Evolutionary conservation across 2,113 vertebrate species (phyloP).

Genomic region (Cryptoleucopteryx plumbea): DNA sequence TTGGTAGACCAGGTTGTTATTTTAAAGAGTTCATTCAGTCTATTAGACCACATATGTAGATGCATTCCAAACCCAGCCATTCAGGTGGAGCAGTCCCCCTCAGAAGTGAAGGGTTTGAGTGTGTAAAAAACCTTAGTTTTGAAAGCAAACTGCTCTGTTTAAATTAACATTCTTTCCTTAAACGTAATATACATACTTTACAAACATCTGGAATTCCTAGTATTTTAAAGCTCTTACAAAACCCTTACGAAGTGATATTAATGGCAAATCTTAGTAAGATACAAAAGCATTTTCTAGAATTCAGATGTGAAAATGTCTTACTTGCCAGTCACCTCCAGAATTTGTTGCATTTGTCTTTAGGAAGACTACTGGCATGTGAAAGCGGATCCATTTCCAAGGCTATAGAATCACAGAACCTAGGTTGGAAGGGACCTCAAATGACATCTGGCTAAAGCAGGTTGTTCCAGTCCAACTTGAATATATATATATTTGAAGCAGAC

Average conservation of each 20-base stretch:
- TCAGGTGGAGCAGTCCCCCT: not conserved
- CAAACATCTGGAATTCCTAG: not conserved
- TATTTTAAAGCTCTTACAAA: not conserved
- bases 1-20: not conserved
- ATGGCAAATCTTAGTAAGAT: not conserved
- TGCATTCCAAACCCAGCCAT: not conserved
- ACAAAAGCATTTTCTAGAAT: not conserved
- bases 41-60: not conserved
- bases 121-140: not conserved
- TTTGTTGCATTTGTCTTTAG: not conserved
- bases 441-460: not conserved
- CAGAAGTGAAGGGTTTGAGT: not conserved
- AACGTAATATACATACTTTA: not conserved
- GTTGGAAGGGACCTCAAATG: not conserved
- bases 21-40: not conserved
- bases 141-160: not conserved
- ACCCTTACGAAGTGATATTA: not conserved
- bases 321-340: accelerated
- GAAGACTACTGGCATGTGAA: not conserved
- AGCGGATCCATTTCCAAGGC: not conserved
- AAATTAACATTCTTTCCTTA: not conserved
- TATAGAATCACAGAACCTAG: not conserved
- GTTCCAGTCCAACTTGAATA: not conserved
- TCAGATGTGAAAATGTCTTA: not conserved
- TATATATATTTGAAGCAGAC: not conserved